Base-by-base conservation (phyloP, 2,888 invertebrate species). In the Cancer borealis region DNA sequence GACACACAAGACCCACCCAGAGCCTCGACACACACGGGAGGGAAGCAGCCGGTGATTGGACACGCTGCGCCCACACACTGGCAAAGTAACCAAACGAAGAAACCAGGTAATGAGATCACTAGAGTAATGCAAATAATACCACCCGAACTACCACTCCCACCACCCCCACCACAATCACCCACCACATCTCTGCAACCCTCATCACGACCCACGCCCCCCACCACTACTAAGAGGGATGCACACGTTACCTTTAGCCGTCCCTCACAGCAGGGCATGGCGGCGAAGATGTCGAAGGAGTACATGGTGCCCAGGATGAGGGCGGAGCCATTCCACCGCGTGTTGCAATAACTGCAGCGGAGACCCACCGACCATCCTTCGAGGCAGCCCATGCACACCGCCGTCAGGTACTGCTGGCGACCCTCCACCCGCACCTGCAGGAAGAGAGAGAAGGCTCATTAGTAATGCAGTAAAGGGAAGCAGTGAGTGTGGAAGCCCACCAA, bases 281-380 rank as follows among this genome's bases (percentile, higher is more conserved):
- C 99, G 97, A 99, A 99, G 96, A 99, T 98, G 97, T 99, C 99
- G 96, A 99, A 99, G 95, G 99, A 98, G 97, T 99, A 99, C 98
- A 99, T 99, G 96, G 99, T 99, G 96, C 99, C 99, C 95, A 99
- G 97, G 94, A 99, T 98, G 95, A 99, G 97, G 92, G 98, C 98
- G 46, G 98, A 98, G 47, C 99, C 99, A 96, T 99, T 98, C 99
- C 99, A 99, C 96, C 98, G 98, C 96, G 98, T 98, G 91, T 97
- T 97, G 97, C 99, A 99, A 97, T 98, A 98, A 96, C 98, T 97
- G 97, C 99, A 99, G 96, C 98, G 97, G 96, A 98, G 98, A 92
- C 97, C 96, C 8, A 96, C 96, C 91, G 96, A 96, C 96, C 97
- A 98, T 47, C 98, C 98, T 96, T 99, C 99, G 96, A 99, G 97